phyloP scores from a whole-genome alignment of 1,140 invertebrate genomes.

The Drosophila nasuta region DNA sequence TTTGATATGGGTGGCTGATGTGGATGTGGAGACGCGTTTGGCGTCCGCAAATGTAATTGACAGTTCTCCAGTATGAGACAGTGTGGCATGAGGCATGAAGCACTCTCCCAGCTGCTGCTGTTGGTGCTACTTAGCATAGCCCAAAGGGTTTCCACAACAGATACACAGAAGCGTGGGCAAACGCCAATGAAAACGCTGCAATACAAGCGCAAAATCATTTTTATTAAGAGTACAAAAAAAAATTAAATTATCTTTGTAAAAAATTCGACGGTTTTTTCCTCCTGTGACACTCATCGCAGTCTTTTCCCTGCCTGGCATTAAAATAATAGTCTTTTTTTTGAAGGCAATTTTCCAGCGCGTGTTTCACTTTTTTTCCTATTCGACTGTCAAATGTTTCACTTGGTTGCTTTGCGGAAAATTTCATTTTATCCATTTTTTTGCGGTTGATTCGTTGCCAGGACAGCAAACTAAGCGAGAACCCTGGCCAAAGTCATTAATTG shows the following conservation, averaged over 20 bases:
- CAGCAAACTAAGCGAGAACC: conserved; percentile 25
- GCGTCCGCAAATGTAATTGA: conserved; percentile 71
- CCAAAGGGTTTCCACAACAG: conserved; percentile 42
- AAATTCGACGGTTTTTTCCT: background rate
- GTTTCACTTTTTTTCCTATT: conserved; percentile 27
- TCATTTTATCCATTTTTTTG: conserved; percentile 33
- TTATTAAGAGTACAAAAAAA: conserved; percentile 48
- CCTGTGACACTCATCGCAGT: conserved; percentile 1
- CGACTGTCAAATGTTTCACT: conserved; percentile 40
- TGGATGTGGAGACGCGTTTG: conserved; percentile 9
- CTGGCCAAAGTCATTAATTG: conserved; percentile 39
- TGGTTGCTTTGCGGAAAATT: conserved; percentile 30
- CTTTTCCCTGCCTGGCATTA: conserved; percentile 35
- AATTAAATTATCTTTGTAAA: conserved; percentile 16
- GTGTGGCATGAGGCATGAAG: background rate
- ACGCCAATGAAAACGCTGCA: conserved; percentile 28
- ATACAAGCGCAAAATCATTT: conserved; percentile 41
- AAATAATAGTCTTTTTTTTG: conserved; percentile 41
- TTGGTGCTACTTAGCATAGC: conserved; percentile 30
- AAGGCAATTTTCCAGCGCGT: conserved; percentile 26
- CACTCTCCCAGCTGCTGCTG: background rate
- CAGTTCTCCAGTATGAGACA: conserved; percentile 59
- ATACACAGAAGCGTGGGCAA: conserved; percentile 6
- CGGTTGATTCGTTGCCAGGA: conserved; percentile 52
- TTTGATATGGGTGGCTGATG: conserved; percentile 67